Base-by-base conservation (phyloP, 2,113 vertebrate genomes). In the Calyptomena viridis region DNA sequence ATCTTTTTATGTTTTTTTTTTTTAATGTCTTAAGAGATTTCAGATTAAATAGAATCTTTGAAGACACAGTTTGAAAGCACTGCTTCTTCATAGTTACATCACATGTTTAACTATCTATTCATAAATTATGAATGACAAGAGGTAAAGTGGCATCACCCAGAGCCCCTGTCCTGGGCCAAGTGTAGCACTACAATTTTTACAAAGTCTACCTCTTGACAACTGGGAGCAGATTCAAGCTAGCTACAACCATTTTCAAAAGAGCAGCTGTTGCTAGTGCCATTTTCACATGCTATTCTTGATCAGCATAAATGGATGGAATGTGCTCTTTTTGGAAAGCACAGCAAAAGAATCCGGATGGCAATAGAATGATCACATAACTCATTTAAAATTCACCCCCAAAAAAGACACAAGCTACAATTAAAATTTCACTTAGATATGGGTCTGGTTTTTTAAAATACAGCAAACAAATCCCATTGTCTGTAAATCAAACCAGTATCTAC, bases 161-260 rank as follows among this genome's bases (percentile, higher is more conserved):
- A 82, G 46, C 33, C 86, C 71, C 77, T 69, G 80, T 82, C 66
- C 82, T 46, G 44, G 77, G 47, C 83, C 66, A 92, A 87, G 66
- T 9, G 53, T 9, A 56, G 69, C 6, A 12, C 44, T 67, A 73
- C 40, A 37, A 55, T 89, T 96, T 79, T 84, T 55, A 76, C 60
- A 52, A 74, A 92, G 69, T 37, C 69, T 84, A 9, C 71, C 87
- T 75, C 77, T 73, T 82, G 46, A 79, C 87, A 91, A 66, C 64
- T 82, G 84, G 64, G 64, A 95, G 92, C 64, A 89, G 64, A 92
- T 90, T 86, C 84, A 90, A 90, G 86, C 52, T 69, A 94, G 83
- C 69, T 78, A 90, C 64, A 81, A 59, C 52, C 52, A 63, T 13
- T 50, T 80, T 75, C 69, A 81, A 91, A 93, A 55, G n/a, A 92